Evolutionary conservation across 1,140 invertebrate species (phyloP), one percentile per base, ranked within the genome.

Genomic region (Ceratoteleas bidentatus): DNA sequence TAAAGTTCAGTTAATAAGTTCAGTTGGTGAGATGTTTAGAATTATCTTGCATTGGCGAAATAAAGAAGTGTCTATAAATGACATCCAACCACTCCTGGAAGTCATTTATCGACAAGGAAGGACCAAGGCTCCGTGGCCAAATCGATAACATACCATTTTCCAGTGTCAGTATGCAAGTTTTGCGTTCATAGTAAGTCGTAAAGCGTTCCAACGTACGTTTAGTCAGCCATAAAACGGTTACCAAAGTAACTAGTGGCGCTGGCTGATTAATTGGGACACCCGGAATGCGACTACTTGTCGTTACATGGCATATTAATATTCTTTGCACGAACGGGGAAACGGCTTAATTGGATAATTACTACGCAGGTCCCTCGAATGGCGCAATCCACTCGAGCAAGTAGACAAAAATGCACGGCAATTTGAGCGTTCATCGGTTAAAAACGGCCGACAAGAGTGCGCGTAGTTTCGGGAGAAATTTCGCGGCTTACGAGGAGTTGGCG

Each of bases 331-430:
- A 72, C 32, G 68, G 45, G 54, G 40, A 45, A 69, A 57, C 7
- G 65, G n/a, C 16, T 70, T 70, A 70, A 70, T 61, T 70, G 57
- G 57, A 70, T 70, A 70, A 70, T 70, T 60, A 70, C 45, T 70
- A 52, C 13, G 68, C 34, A 61, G 52, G 57, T 45, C 57, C 33
- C 38, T 33, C 40, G 47, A 70, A 70, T 34, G 34, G 11, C 10
- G 34, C 7, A 40, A 16, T 11, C 47, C 34, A 43, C 54, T 58
- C 34, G 40, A 58, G 24, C 65, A 40, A 50, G 54, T 40, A 43
- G 43, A 52, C 43, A 52, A 69, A 69, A 58, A 60, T 69, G 43
- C 43, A 50, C 7, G 43, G 11, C 54, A 69, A 40, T 58, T 57
- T 38, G 10, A 14, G 58, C 43, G 45, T 50, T 34, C 6, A 16